Evolutionary conservation across 2,888 invertebrate genomes (phyloP).

Genomic region (Cataglyphis livida): DNA sequence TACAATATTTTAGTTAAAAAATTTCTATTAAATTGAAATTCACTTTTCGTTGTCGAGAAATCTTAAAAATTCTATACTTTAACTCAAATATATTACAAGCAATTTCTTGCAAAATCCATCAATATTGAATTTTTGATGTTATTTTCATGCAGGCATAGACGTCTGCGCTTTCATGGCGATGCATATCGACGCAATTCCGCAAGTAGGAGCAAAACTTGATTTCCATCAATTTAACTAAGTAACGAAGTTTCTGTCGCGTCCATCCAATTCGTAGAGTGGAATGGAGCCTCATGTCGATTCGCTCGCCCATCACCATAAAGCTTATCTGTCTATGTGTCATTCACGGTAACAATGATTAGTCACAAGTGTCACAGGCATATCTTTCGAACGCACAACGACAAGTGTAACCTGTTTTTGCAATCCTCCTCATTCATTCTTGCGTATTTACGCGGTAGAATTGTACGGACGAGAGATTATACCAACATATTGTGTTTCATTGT

Average conservation of each 20-base stretch:
- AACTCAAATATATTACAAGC: background rate
- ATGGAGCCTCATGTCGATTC: slow-evolving; percentile 59
- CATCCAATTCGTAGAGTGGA: slow-evolving; percentile 69
- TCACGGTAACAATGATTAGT: slow-evolving; percentile 54
- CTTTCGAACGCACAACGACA: background rate
- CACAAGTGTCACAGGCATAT: background rate
- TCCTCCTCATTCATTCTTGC: slow-evolving; percentile 25
- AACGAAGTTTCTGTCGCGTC: slow-evolving; percentile 76
- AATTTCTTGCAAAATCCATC: background rate
- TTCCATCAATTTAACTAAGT: slow-evolving; percentile 76
- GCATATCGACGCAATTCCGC: slow-evolving; percentile 48
- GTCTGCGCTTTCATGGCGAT: slow-evolving; percentile 21
- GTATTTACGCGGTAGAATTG: slow-evolving; percentile 20
- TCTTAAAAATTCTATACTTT: background rate
- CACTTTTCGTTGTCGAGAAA: background rate
- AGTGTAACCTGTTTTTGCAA: slow-evolving; percentile 41
- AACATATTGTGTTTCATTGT: slow-evolving; percentile 30
- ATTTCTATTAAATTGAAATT: background rate
- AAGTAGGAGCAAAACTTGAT: slow-evolving; percentile 72
- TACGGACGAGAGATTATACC: background rate
- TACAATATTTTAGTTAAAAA: background rate
- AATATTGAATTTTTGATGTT: background rate
- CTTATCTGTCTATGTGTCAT: slow-evolving; percentile 42
- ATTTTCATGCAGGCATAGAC: background rate
- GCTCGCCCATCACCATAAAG: slow-evolving; percentile 39